Evolutionary conservation across 2,113 vertebrate species (phyloP).

Genomic region (Heteronetta atricapilla): DNA sequence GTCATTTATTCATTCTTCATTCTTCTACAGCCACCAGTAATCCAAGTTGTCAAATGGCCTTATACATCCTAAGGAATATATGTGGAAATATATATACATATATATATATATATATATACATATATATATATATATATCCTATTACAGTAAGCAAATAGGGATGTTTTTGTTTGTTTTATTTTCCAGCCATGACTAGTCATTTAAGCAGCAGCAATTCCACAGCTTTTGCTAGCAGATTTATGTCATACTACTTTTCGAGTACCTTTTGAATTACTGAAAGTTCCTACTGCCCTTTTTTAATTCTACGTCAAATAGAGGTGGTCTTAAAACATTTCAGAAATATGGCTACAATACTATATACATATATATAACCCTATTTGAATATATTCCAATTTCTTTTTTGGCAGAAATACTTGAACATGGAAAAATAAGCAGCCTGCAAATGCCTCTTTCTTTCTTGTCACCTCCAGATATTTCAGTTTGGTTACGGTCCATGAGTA

Average conservation of each 20-base stretch:
- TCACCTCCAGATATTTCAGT: not conserved
- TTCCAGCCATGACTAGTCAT: not conserved
- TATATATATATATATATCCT: not conserved
- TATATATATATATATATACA: not conserved
- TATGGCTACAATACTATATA: not conserved
- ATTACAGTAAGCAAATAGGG: not conserved
- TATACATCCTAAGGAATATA: not conserved
- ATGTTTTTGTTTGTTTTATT: not conserved
- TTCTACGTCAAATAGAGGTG: not conserved
- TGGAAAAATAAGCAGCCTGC: not conserved
- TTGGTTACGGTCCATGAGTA: not conserved
- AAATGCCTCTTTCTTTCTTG: not conserved
- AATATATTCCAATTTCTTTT: not conserved
- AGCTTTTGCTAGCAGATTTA: not conserved
- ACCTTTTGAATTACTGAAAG: not conserved
- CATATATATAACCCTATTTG: not conserved
- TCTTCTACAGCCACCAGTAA: not conserved
- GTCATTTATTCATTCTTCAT: not conserved
- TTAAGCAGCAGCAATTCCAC: not conserved
- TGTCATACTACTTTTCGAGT: not conserved
- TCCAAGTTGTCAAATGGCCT: not conserved
- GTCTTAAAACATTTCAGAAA: constrained; percentile 8
- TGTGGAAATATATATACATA: too few relatives aligned
- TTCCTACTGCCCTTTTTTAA: not conserved
- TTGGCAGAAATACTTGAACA: not conserved